Conservation (phyloP, 2,888 invertebrate species). For the Epinotia brunnichana region DNA sequence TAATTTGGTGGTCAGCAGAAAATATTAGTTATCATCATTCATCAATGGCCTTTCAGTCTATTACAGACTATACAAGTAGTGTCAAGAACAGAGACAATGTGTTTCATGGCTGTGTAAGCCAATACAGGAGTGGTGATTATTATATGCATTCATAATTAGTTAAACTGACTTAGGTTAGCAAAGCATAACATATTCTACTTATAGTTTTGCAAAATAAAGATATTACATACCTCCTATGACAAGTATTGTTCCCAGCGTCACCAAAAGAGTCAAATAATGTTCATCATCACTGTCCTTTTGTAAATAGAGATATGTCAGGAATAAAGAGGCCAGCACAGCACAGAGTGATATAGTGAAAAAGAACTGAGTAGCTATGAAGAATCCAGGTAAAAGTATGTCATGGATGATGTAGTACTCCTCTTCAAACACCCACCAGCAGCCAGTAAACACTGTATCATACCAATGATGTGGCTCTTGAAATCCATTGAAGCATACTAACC, state of each 20-base stretch:
- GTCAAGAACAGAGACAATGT: no score
- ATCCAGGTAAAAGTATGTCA: slow-evolving; percentile 93
- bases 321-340: slow-evolving; percentile 88
- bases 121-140: no score
- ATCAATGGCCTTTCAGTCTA: not conserved
- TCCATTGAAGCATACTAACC: slow-evolving; percentile 96
- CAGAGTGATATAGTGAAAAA: slow-evolving; percentile 96
- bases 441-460: slow-evolving; percentile 92
- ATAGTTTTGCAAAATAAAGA: not conserved
- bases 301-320: slow-evolving; percentile 89
- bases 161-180: no score
- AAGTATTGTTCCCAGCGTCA: slow-evolving; percentile 89
- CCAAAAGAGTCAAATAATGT: slow-evolving; percentile 88
- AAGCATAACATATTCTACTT: no score
- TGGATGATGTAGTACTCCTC: slow-evolving; percentile 98
- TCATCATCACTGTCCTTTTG: slow-evolving; percentile 90
- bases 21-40: not conserved
- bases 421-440: slow-evolving; percentile 99
- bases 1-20: not conserved
- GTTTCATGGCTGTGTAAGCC: no score
- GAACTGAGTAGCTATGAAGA: slow-evolving; percentile 96
- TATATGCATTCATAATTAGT: no score
- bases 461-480: slow-evolving; percentile 93
- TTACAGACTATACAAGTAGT: no score
- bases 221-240: slow-evolving; percentile 84